These are phyloP conservation scores for Lithobius niger DNA, from an alignment of 1,140 invertebrate species.

Conservation along the genomic window DNA sequence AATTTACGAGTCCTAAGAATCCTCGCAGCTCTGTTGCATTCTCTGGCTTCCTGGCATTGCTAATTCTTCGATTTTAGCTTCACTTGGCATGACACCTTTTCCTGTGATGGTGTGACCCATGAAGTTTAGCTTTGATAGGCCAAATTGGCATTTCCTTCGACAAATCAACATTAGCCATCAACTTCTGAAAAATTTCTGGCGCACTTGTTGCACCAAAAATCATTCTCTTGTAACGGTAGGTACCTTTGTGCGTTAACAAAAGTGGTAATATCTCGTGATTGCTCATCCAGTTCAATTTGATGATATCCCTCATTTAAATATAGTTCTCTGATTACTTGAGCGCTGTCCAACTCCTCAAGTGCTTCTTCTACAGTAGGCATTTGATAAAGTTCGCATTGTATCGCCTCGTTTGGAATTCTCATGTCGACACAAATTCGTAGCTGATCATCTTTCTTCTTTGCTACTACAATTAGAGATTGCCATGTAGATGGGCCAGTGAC, in stretches of 20 bases:
- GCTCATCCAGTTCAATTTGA: no score
- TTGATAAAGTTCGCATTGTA: not conserved
- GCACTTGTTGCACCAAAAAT: no score
- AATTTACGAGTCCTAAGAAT: conserved; percentile 21
- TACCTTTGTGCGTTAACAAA: no score
- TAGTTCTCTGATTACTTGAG: no score
- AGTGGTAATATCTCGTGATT: no score
- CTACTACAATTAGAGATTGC: not conserved
- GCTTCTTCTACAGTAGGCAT: not conserved
- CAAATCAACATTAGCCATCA: no score
- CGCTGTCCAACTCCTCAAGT: not conserved
- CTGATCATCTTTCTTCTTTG: not conserved
- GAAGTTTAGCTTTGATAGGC: conserved; percentile 16
- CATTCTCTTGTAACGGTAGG: no score
- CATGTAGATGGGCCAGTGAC: not conserved
- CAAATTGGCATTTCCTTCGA: conserved; percentile 21
- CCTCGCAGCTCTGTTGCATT: conserved; percentile 16
- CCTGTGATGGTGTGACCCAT: conserved; percentile 10
- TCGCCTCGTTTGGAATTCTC: not conserved
- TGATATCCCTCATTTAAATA: no score
- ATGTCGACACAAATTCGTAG: not conserved
- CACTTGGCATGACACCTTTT: conserved; percentile 17
- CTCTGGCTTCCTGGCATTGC: conserved; percentile 16
- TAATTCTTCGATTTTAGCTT: conserved; percentile 19
- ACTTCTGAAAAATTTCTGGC: no score